Percentiles rank a stretch among this genome's conserved stretches.
Conservation (phyloP, 92 coral and sea anemone species). For the Micromussa lordhowensis region DNA sequence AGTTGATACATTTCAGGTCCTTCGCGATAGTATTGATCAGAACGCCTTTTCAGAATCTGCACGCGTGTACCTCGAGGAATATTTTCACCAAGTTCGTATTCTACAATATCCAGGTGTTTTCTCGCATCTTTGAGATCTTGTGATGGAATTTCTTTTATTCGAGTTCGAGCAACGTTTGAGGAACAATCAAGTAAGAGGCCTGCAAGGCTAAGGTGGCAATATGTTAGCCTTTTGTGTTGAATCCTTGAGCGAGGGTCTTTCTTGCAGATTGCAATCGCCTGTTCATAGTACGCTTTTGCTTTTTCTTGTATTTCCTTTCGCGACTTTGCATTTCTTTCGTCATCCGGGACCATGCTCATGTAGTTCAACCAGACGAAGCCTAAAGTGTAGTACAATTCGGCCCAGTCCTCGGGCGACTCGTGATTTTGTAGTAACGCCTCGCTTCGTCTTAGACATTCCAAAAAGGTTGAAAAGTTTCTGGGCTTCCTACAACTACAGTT, state of each 20-base stretch:
- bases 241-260: slow-evolving; percentile 4
- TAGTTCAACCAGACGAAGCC: neutral
- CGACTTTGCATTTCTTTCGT: neutral
- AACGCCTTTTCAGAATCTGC: slow-evolving; percentile 35
- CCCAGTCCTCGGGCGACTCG: slow-evolving; percentile 28
- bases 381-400: slow-evolving; percentile 10
- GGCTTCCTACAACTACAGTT: neutral
- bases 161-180: slow-evolving; percentile 23
- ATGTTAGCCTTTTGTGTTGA: neutral
- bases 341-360: slow-evolving; percentile 8
- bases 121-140: slow-evolving; percentile 19
- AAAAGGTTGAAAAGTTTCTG: neutral
- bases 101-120: slow-evolving; percentile 18
- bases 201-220: neutral
- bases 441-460: neutral
- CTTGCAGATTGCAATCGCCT: neutral
- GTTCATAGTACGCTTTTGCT: neutral
- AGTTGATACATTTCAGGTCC: neutral
- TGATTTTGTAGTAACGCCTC: slow-evolving; percentile 5
- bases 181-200: slow-evolving; percentile 23
- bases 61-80: slow-evolving; percentile 34
- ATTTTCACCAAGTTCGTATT: neutral
- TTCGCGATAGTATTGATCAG: slow-evolving; percentile 41
- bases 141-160: neutral
- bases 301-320: neutral